Evolutionary conservation across 2,888 invertebrate genomes (phyloP).

Genomic region (Ganaspis brasiliensis): DNA sequence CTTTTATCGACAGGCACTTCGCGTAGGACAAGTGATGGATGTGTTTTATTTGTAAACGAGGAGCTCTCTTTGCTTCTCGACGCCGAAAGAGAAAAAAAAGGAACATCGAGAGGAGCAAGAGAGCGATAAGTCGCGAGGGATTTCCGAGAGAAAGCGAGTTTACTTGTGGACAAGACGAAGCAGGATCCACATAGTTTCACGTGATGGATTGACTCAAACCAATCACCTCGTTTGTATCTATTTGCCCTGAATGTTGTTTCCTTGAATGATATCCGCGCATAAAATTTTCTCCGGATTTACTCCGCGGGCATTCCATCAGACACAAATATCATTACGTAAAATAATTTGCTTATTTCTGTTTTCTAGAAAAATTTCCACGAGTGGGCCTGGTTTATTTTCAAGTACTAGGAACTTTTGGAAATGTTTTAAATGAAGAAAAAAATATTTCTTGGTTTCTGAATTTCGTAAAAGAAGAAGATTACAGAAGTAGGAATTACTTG

Average conservation of each 20-base stretch:
- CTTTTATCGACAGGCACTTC: constrained; percentile 39
- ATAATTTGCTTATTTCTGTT: no score
- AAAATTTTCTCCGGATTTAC: not conserved
- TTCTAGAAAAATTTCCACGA: no score
- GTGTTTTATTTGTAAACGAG: constrained; percentile 65
- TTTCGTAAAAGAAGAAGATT: no score
- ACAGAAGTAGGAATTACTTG: no score
- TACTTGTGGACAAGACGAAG: constrained; percentile 55
- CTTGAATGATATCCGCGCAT: constrained; percentile 39
- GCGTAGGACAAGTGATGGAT: constrained; percentile 67
- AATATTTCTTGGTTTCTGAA: no score
- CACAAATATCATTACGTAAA: no score
- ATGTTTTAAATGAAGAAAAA: no score
- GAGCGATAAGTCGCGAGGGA: constrained; percentile 42
- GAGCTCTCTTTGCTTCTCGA: constrained; percentile 43
- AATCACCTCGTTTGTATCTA: constrained; percentile 77
- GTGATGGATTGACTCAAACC: constrained; percentile 74
- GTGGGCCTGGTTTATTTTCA: no score
- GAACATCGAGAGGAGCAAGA: not conserved
- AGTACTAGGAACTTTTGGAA: no score
- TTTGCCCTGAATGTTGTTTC: constrained; percentile 75
- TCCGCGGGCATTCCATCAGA: not conserved
- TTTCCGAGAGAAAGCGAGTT: constrained; percentile 54
- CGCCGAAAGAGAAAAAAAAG: constrained; percentile 41
- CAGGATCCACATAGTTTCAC: constrained; percentile 45